Base-by-base conservation (phyloP, 2,888 invertebrate genomes). In the Synanthedon formicaeformis region DNA sequence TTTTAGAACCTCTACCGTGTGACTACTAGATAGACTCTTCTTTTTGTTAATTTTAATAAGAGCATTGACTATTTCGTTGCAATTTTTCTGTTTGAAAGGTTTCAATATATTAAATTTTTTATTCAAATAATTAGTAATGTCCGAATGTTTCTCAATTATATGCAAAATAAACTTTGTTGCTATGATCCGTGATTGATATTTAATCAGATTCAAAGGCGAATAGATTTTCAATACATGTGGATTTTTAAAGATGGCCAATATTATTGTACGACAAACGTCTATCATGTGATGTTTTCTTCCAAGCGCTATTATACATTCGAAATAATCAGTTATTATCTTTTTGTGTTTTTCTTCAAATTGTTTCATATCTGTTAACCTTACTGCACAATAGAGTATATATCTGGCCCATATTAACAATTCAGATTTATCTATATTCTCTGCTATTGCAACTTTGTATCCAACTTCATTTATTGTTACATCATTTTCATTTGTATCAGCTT, bases 71-170 rank as follows among this genome's bases (percentile, higher is more conserved):
- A 91, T 69, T 60, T 87, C 79, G 54, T 66, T 66, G 50, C 88
- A 78, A 56, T 91, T 86, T 67, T 90, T 91, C 54, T 86, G 79
- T 63, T 86, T 87, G 60, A 88, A 91, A 2, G 88, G 80, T 52
- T 77, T 76, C 14, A 91, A 67, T 55, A 88, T 64, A 50, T 65
- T 75, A 55, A 75, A 67, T 58, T 73, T 81, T 12, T 61, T 67
- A 56, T 78, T 69, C 52, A 83, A 69, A 64, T 75, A 71, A n/a
- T 63, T 67, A 4, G 84, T 58, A 1, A 78, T 70, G 53, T 81
- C 79, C 55, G 58, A 62, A 56, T 83, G 65, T 40, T 73, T 57
- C 23, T 56, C 63, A 18, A 85, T 66, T 23, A 83, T 63, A 56
- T 82, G 61, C 16, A 86, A 57, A 13, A 87, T 58, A 57, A 83